Base-by-base conservation (phyloP, 2,113 vertebrate genomes). In the Python bivittatus region DNA sequence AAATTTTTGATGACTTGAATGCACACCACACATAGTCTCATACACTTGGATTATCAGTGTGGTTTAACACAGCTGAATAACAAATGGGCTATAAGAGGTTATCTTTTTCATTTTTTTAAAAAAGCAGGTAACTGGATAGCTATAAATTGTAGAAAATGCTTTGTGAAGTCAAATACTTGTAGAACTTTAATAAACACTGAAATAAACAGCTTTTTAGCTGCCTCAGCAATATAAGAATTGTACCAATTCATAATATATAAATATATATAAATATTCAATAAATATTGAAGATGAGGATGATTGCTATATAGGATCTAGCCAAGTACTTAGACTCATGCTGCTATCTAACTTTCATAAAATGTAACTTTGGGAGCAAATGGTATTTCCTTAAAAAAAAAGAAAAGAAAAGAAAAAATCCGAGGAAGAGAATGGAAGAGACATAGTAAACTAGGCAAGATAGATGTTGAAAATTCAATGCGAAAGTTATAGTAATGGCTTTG, bases 351-450 rank as follows among this genome's bases (percentile, higher is more conserved):
- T 44, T 6, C 25, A 3, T 8, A 9, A 15, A 10, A 64, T 87
- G 1, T 22, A 53, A 91, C 1, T 27, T 92, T 4, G 8, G 0
- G 1, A 1, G 0, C 10, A 61, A 88, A 17, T n/a, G 0, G 53
- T 88, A 3, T 58, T 91, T 13, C 53, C 13, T 90, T 83, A 15
- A 38, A 52, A 2, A 29, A 11, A 1, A 5, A 91, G 17, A 4
- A 42, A 0, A 0, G 60, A 17, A 11, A 52, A 27, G 4, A n/a
- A 0, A 0, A 88, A 89, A 53, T 0, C 17, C 29, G 17, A 86
- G 15, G 57, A 84, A n/a, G 22, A 58, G 8, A 57, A 93, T 88
- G 1, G 11, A 53, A 4, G 9, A 15, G 0, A 0, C 1, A 23
- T 91, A 60, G 58, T 56, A 52, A 79, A 88, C 13, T 0, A 1